Evolutionary conservation across 1,140 invertebrate species (phyloP).

Genomic region (Drosophila bipectinata): DNA sequence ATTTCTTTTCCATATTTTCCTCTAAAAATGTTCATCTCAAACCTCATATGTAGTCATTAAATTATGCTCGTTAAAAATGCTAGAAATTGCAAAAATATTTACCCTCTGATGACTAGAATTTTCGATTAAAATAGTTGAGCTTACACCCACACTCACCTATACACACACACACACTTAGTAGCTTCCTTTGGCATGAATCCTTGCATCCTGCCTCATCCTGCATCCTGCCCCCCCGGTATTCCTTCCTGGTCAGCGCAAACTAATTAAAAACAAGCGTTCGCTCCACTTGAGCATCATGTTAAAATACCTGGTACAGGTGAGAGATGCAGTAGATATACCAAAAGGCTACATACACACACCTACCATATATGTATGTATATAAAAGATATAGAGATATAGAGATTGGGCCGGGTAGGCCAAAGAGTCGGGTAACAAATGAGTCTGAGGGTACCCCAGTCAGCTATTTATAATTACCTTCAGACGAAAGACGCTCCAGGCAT

Average conservation of each 20-base stretch:
- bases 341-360: no score
- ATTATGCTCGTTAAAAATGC: conserved; percentile 36
- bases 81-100: conserved; percentile 45
- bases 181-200: neutral
- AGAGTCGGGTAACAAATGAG: conserved; percentile 31
- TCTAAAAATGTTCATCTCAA: neutral
- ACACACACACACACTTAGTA: neutral
- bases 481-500: conserved; percentile 23
- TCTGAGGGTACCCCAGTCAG: conserved; percentile 32
- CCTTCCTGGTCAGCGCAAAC: conserved; percentile 53
- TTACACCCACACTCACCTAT: conserved; percentile 6
- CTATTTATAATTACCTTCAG: conserved; percentile 48
- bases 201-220: neutral
- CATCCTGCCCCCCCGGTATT: conserved; percentile 18
- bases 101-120: conserved; percentile 34
- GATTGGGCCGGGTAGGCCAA: neutral
- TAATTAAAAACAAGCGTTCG: conserved; percentile 60
- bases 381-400: neutral
- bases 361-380: neutral
- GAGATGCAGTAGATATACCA: neutral
- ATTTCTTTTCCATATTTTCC: no score
- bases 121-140: conserved; percentile 50
- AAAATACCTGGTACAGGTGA: conserved; percentile 47
- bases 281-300: conserved; percentile 56
- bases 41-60: conserved; percentile 15